A percentile compares a stretch with the other conserved stretches of the same genome.
Evolutionary conservation across 2,797 vertebrate species (phyloP).

Genomic region (Columba guinea): DNA sequence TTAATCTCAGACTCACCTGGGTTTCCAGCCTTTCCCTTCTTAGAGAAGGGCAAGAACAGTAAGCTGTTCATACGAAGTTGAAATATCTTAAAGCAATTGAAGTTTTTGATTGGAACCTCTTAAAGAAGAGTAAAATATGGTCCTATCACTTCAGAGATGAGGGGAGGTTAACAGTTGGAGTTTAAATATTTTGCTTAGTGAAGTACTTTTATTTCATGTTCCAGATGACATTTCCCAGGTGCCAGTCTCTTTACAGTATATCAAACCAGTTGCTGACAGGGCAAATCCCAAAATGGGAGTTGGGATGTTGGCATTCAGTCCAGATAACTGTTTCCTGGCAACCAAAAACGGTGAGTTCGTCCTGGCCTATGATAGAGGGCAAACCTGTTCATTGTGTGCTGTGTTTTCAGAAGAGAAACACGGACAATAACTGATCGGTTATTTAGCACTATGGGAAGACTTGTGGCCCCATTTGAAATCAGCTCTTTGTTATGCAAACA

Average conservation of each 20-base stretch:
- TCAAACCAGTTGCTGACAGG: constrained; percentile 88
- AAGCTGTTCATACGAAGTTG: background rate
- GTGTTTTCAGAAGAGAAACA: background rate
- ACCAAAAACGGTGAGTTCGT: constrained; percentile 87
- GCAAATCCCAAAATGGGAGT: constrained; percentile 95
- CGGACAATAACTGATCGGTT: background rate
- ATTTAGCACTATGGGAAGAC: background rate
- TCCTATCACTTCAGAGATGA: background rate
- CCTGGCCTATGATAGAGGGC: background rate
- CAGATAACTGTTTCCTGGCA: constrained; percentile 91
- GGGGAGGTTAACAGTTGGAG: background rate
- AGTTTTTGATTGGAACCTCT: background rate
- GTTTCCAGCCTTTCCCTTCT: background rate
- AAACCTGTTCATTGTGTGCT: background rate
- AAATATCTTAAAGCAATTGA: background rate
- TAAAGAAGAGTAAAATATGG: background rate
- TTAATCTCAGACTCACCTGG: background rate
- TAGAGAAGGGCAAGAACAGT: background rate
- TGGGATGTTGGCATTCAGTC: constrained; percentile 88
- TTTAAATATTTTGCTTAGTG: background rate
- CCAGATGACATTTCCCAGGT: constrained; percentile 86
- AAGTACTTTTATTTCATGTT: constrained; percentile 13
- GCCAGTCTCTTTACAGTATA: constrained; percentile 83
- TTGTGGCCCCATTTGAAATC: background rate
- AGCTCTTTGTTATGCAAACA: background rate